phyloP scores from a whole-genome alignment of 2,113 vertebrate species.

The Reinhardtius hippoglossoides region DNA sequence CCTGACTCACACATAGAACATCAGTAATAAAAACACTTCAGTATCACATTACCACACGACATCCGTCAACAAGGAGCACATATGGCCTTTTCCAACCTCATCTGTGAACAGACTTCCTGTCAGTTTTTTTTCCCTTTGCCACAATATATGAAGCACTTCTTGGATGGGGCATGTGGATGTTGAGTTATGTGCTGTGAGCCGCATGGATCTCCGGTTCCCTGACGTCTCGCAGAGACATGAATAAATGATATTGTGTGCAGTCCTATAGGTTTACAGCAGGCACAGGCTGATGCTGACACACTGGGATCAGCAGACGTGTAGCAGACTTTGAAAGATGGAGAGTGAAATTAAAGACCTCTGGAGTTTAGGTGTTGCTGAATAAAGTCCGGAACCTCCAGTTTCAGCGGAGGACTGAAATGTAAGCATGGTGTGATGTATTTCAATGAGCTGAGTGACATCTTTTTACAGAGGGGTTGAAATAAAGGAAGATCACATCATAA shows the following conservation, averaged over 20 bases:
- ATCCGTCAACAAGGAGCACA: slow-evolving; percentile 11
- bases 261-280: slow-evolving; percentile 55
- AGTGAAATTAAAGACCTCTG: slow-evolving; percentile 4
- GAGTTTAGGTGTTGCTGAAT: slow-evolving; percentile 11
- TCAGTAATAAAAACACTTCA: slow-evolving; percentile 14
- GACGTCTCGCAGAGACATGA: slow-evolving; percentile 60
- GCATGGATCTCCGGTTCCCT: slow-evolving; percentile 54
- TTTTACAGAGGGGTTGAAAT: background rate
- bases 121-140: slow-evolving; percentile 1
- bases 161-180: background rate
- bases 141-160: slow-evolving; percentile 15
- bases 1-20: slow-evolving; percentile 41
- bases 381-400: background rate
- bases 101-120: background rate
- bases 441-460: background rate
- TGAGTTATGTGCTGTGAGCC: slow-evolving; percentile 42
- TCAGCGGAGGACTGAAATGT: background rate
- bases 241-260: slow-evolving; percentile 65
- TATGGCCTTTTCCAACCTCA: background rate
- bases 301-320: slow-evolving; percentile 14
- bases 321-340: slow-evolving; percentile 15
- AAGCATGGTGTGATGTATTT: background rate
- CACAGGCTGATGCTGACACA: slow-evolving; percentile 14
- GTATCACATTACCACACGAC: slow-evolving; percentile 15
- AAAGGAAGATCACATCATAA: background rate